phyloP scores from a whole-genome alignment of 2,797 vertebrate species.

The Microcaecilia unicolor region DNA sequence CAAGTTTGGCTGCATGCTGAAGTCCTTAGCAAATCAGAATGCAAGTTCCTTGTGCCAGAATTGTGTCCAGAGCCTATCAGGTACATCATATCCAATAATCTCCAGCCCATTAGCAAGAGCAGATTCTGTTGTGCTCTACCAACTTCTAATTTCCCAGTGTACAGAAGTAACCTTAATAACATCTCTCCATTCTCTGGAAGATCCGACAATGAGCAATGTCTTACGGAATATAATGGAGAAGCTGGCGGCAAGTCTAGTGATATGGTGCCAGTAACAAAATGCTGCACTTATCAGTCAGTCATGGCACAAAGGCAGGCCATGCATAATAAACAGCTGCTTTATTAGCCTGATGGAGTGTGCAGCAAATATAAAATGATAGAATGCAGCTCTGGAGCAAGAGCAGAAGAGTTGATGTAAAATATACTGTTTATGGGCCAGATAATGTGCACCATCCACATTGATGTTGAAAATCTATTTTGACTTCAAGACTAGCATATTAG shows the following conservation, averaged over 20 bases:
- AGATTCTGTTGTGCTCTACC: too few species aligned
- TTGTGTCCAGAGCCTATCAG: too few species aligned
- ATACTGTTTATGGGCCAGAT: not conserved
- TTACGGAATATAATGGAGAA: constrained; percentile 12
- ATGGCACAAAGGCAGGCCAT: constrained; percentile 8
- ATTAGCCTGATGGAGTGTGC: constrained; percentile 28
- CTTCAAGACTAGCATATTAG: not conserved
- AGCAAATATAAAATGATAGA: constrained; percentile 17
- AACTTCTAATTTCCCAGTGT: not conserved
- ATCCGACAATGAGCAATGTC: constrained; percentile 19
- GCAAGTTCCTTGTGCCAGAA: too few species aligned
- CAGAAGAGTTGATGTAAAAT: constrained; percentile 5
- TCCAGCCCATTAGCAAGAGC: not conserved
- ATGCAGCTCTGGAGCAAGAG: constrained; percentile 8
- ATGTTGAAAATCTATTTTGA: not conserved
- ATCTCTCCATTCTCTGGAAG: constrained; percentile 9
- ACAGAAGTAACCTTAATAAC: constrained; percentile 7
- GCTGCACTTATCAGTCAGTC: constrained; percentile 33
- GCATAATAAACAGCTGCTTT: constrained; percentile 39
- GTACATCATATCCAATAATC: too few species aligned
- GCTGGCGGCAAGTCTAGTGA: constrained; percentile 21
- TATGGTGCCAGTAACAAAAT: constrained; percentile 14
- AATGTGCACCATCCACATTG: not conserved
- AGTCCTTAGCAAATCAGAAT: too few species aligned
- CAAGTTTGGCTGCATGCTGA: too few species aligned